These are phyloP conservation scores for Clavelina lepadiformis DNA, from an alignment of 23 tunicate species.

Conservation along the genomic window DNA sequence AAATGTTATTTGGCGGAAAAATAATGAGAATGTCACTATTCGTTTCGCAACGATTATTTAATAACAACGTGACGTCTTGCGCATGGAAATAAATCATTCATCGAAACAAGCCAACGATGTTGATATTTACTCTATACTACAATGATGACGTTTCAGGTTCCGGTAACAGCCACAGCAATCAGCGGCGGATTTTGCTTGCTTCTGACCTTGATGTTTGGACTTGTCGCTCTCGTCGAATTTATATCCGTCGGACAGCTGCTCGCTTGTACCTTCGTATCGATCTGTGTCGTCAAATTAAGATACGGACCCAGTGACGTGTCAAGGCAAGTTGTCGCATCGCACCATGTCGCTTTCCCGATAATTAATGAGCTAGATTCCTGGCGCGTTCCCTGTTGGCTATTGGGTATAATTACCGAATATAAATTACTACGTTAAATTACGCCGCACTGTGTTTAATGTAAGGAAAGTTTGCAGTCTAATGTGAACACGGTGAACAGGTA, in stretches of 20 bases:
- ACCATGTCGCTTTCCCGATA: background rate
- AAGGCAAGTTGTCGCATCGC: constrained; percentile 17
- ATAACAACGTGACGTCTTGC: too few relatives aligned
- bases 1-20: too few relatives aligned
- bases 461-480: too few relatives aligned
- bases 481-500: too few relatives aligned
- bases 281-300: constrained; percentile 75
- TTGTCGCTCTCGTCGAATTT: constrained; percentile 57
- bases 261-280: constrained; percentile 86
- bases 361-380: background rate
- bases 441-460: too few relatives aligned
- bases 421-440: too few relatives aligned
- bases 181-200: constrained; percentile 20
- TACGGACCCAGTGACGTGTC: constrained; percentile 61
- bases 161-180: constrained; percentile 21
- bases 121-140: background rate
- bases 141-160: constrained; percentile 17
- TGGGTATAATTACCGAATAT: too few relatives aligned
- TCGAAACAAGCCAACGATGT: too few relatives aligned
- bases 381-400: too few relatives aligned
- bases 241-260: constrained; percentile 82
- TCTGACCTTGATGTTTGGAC: constrained; percentile 39
- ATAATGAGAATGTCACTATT: too few relatives aligned
- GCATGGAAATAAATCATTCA: too few relatives aligned
- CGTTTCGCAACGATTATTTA: too few relatives aligned